These are phyloP conservation scores for Cantharis nigra DNA, from an alignment of 2,888 invertebrate genomes.

Conservation along the genomic window DNA sequence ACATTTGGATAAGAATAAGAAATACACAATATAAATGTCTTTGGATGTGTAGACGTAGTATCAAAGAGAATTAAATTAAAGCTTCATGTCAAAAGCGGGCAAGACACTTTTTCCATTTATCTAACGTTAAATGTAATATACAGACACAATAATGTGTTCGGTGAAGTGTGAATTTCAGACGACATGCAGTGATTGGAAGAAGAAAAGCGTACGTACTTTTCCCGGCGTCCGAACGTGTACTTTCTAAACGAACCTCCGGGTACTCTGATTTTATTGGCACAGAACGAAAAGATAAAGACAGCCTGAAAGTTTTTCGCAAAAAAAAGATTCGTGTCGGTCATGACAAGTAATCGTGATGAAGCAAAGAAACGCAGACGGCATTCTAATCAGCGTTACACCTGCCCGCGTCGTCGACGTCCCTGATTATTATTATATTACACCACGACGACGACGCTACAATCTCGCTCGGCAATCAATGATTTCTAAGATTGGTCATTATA, in stretches of 20 bases:
- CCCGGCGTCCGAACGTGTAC: constrained; percentile 28
- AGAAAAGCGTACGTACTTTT: constrained; percentile 31
- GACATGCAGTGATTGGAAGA: constrained; percentile 28
- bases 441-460: background rate
- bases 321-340: constrained; percentile 39
- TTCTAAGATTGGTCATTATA: constrained; percentile 40
- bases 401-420: constrained; percentile 8
- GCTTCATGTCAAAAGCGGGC: background rate
- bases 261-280: constrained; percentile 30
- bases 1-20: background rate
- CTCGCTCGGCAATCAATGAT: constrained; percentile 17
- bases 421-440: background rate
- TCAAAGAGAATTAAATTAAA: background rate
- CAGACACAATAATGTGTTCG: constrained; percentile 25
- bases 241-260: constrained; percentile 35
- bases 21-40: background rate
- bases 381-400: constrained; percentile 34
- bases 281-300: constrained; percentile 34
- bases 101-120: constrained; percentile 16
- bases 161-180: constrained; percentile 30
- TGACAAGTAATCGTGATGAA: constrained; percentile 43
- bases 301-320: constrained; percentile 36
- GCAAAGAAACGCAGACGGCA: constrained; percentile 37
- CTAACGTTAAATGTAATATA: constrained; percentile 25
- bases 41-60: background rate